Evolutionary conservation across 1,140 invertebrate genomes (phyloP), one percentile per base, ranked within the genome.

Genomic region (Galleria mellonella): DNA sequence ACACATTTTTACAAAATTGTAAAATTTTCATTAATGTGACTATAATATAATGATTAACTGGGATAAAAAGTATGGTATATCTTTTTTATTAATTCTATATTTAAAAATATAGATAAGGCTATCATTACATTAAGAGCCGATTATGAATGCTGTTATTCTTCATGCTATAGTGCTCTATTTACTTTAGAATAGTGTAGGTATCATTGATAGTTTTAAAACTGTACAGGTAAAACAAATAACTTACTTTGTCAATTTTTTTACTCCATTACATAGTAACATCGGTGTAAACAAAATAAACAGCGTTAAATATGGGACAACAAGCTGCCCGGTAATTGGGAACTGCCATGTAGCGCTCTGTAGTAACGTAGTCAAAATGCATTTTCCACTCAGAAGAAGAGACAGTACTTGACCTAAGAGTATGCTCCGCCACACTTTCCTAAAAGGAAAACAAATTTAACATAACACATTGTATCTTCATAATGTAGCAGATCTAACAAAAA

Each of bases 381-480:
- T 93, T 33, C 90, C 89, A 86, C 92, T 94, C 4, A 95, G 67
- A 11, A 94, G 78, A 7, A 94, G 50, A 0, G 94, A 94, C 33
- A 95, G 76, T 33, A 92, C 87, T 83, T 96, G 94, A 1, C 94
- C 94, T 46, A 94, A 79, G 55, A 94, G 87, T 58, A 95, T 91
- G 32, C 90, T 89, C 54, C 91, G 89, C 92, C 92, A 93, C 57
- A 94, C 90, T 62, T 90, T 87, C 90, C 93, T 94, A 74, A 43
- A 66, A 43, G 47, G n/a, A 31, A 56, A 37, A 28, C 41, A 54
- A 46, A 36, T 37, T 31, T 44, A 31, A 28, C 29, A 38, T 28
- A 51, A 29, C 6, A 51, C 31, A 27, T 43, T 36, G 28, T 40
- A 8, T 30, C 11, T 28, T 12, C 39, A 43, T 31, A 46, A 36